These are phyloP conservation scores for Pachyseris speciosa DNA, from an alignment of 64 coral and sea anemone species.

Conservation along the genomic window DNA sequence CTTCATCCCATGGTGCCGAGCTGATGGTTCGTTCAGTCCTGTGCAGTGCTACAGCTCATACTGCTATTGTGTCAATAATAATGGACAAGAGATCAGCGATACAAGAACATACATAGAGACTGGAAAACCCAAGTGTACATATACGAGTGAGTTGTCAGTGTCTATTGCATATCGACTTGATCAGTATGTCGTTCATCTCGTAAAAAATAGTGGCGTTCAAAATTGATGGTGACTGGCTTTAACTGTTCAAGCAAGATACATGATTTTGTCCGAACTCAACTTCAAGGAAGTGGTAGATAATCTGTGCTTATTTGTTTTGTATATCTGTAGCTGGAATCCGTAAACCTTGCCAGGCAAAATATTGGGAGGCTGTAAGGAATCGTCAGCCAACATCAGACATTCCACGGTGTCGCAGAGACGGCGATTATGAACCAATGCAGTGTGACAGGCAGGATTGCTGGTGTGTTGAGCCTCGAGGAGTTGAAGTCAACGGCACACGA, in stretches of 20 bases:
- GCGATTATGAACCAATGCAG: constrained; percentile 59
- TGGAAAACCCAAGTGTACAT: constrained; percentile 75
- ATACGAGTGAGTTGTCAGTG: constrained; percentile 47
- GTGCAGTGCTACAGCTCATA: constrained; percentile 64
- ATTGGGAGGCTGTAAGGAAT: constrained; percentile 18
- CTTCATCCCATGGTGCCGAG: constrained; percentile 60
- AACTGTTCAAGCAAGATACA: background rate
- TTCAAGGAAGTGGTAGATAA: background rate
- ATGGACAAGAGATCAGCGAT: constrained; percentile 56
- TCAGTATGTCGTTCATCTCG: background rate
- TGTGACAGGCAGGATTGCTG: constrained; percentile 46
- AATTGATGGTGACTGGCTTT: background rate
- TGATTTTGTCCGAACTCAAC: no score
- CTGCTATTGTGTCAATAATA: constrained; percentile 79
- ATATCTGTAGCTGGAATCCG: constrained; percentile 21
- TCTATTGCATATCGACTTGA: background rate
- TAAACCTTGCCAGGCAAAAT: constrained; percentile 50
- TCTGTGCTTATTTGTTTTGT: background rate
- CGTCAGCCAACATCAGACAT: background rate
- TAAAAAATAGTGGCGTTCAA: background rate
- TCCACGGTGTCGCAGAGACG: constrained; percentile 47
- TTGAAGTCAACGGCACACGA: constrained; percentile 41
- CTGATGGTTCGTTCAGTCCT: constrained; percentile 71
- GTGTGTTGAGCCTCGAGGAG: constrained; percentile 58
- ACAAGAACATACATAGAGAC: constrained; percentile 60